Evolutionary conservation across 2,888 invertebrate species (phyloP).

Genomic region (Griposia aprilina): DNA sequence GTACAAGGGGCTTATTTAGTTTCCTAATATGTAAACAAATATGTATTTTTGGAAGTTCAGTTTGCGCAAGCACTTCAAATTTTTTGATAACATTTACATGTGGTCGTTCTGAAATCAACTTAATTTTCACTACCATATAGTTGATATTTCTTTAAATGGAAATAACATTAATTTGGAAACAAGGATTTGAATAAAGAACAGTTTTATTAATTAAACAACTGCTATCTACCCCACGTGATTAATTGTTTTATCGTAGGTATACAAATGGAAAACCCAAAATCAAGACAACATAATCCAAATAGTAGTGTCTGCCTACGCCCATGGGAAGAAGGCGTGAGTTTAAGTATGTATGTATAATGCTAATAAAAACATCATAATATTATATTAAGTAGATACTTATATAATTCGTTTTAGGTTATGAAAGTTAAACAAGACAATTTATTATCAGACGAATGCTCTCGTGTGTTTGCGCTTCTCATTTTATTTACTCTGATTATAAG

Average conservation of each 20-base stretch:
- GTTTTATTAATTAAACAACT: background rate
- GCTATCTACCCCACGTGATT: background rate
- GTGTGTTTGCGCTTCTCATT: background rate
- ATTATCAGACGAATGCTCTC: background rate
- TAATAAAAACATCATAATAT: background rate
- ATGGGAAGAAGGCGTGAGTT: too few species aligned
- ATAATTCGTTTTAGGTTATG: background rate
- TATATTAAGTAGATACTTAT: background rate
- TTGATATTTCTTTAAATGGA: background rate
- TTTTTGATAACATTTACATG: background rate
- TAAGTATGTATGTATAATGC: too few species aligned
- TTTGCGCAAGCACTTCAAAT: background rate
- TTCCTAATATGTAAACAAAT: background rate
- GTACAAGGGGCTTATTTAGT: background rate
- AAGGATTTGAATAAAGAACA: background rate
- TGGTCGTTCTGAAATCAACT: background rate
- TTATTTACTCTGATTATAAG: slow-evolving; percentile 5
- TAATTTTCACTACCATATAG: background rate
- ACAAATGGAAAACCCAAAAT: slow-evolving; percentile 25
- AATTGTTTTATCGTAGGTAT: slow-evolving; percentile 6
- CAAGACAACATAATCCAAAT: background rate
- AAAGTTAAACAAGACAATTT: slow-evolving; percentile 21
- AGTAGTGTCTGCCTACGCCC: too few species aligned
- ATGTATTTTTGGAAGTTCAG: background rate
- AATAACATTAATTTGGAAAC: background rate